Evolutionary conservation across 2,888 invertebrate species (phyloP).

Genomic region (Byasa hedistus): DNA sequence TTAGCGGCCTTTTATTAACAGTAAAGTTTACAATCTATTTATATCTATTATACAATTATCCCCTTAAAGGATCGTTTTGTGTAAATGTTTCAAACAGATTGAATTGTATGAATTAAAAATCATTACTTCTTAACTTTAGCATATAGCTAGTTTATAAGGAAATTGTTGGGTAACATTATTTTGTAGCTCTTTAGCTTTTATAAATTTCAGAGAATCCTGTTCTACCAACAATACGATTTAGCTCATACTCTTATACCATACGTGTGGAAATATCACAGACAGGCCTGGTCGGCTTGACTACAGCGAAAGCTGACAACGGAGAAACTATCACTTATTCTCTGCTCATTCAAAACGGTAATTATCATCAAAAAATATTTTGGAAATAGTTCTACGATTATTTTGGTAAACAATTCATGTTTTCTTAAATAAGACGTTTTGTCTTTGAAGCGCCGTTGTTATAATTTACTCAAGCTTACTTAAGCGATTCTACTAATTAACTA

Average conservation of each 20-base stretch:
- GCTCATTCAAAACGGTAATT: constrained; percentile 48
- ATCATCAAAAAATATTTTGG: neutral
- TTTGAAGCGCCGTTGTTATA: too few relatives aligned
- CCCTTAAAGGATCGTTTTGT: too few relatives aligned
- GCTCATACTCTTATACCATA: constrained; percentile 51
- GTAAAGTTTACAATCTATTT: too few relatives aligned
- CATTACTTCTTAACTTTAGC: too few relatives aligned
- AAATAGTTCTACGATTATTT: neutral
- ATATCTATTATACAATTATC: too few relatives aligned
- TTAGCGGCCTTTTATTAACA: too few relatives aligned
- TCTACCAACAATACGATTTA: constrained; percentile 53
- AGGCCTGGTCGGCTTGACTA: constrained; percentile 55
- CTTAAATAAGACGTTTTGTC: neutral
- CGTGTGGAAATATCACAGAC: constrained; percentile 49
- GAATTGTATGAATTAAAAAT: too few relatives aligned
- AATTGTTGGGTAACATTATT: neutral
- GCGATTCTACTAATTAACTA: too few relatives aligned
- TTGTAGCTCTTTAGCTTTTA: neutral
- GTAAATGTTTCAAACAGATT: too few relatives aligned
- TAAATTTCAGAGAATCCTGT: constrained; percentile 41
- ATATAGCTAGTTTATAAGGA: too few relatives aligned
- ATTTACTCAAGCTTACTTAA: too few relatives aligned
- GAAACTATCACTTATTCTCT: constrained; percentile 58
- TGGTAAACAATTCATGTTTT: neutral
- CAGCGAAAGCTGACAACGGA: constrained; percentile 57